These are phyloP conservation scores for Cerastis leucographa DNA, from an alignment of 2,888 invertebrate genomes.

Conservation along the genomic window DNA sequence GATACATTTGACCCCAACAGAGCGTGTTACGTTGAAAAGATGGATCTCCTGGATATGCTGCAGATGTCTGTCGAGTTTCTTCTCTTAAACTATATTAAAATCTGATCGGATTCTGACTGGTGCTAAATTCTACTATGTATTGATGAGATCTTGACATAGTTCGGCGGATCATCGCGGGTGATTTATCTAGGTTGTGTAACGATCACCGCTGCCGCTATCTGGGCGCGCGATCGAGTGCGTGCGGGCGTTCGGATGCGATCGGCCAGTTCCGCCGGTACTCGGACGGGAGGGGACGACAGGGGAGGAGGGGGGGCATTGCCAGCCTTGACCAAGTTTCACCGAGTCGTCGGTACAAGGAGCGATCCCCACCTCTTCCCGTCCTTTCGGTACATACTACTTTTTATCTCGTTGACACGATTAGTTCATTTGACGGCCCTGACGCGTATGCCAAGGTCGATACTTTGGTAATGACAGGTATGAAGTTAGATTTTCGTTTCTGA, in stretches of 20 bases:
- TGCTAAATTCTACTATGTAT: constrained; percentile 59
- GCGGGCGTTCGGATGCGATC: constrained; percentile 82
- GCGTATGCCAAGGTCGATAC: constrained; percentile 80
- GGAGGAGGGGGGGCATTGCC: constrained; percentile 79
- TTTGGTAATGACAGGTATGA: constrained; percentile 62
- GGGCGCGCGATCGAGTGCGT: constrained; percentile 83
- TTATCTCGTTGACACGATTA: constrained; percentile 87
- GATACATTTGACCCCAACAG: constrained; percentile 1
- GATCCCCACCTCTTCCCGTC: constrained; percentile 90
- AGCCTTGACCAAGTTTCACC: constrained; percentile 91
- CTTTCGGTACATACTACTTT: constrained; percentile 81
- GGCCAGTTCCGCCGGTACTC: constrained; percentile 79
- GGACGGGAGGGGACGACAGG: constrained; percentile 72
- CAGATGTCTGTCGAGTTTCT: background rate
- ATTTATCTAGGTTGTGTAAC: constrained; percentile 89
- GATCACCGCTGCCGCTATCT: constrained; percentile 82
- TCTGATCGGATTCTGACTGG: constrained; percentile 64
- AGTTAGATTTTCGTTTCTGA: constrained; percentile 33
- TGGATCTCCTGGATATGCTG: constrained; percentile 5
- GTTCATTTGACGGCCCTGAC: constrained; percentile 82
- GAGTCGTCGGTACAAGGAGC: constrained; percentile 89
- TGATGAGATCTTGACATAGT: constrained; percentile 88
- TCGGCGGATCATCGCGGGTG: constrained; percentile 82
- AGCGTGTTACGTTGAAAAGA: constrained; percentile 12
- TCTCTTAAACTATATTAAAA: constrained; percentile 33